phyloP scores from a whole-genome alignment of 2,888 invertebrate species.

The Notodonta dromedarius region DNA sequence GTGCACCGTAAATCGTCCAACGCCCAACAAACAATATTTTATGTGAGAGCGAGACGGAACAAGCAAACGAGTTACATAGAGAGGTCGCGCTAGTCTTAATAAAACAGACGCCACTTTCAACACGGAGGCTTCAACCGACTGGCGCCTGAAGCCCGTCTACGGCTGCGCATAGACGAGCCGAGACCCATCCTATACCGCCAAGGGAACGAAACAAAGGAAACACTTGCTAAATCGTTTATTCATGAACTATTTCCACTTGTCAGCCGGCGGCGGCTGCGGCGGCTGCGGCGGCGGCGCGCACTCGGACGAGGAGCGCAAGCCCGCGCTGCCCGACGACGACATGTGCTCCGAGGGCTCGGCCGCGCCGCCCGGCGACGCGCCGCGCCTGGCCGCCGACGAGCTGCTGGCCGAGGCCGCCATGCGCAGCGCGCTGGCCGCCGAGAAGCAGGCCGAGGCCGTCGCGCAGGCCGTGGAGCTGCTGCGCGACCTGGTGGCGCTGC shows the following conservation, averaged over 20 bases:
- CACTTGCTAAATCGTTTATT: not conserved
- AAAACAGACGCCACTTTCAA: too few relatives aligned
- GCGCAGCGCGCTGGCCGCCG: slow-evolving; percentile 75
- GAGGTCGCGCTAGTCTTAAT: too few relatives aligned
- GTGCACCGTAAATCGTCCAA: too few relatives aligned
- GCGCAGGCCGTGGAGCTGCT: slow-evolving; percentile 56
- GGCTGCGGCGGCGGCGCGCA: slow-evolving; percentile 38
- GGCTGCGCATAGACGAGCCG: too few relatives aligned
- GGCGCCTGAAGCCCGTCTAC: too few relatives aligned
- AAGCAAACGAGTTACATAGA: too few relatives aligned
- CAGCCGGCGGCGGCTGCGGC: slow-evolving; percentile 28
- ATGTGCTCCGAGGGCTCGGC: slow-evolving; percentile 66
- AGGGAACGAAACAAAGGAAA: not conserved
- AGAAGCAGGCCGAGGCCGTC: slow-evolving; percentile 76
- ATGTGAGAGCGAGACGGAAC: too few relatives aligned
- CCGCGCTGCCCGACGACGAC: slow-evolving; percentile 62
- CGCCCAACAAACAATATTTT: too few relatives aligned
- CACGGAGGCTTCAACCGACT: too few relatives aligned
- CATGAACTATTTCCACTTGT: not conserved
- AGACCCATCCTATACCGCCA: too few relatives aligned
- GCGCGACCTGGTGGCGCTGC: slow-evolving; percentile 75
- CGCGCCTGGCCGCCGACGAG: slow-evolving; percentile 67
- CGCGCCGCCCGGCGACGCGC: slow-evolving; percentile 35
- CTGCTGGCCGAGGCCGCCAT: slow-evolving; percentile 77
- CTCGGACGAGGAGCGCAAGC: slow-evolving; percentile 71